Base-by-base conservation (phyloP, 1,140 invertebrate genomes). In the Drosophila tani region DNA sequence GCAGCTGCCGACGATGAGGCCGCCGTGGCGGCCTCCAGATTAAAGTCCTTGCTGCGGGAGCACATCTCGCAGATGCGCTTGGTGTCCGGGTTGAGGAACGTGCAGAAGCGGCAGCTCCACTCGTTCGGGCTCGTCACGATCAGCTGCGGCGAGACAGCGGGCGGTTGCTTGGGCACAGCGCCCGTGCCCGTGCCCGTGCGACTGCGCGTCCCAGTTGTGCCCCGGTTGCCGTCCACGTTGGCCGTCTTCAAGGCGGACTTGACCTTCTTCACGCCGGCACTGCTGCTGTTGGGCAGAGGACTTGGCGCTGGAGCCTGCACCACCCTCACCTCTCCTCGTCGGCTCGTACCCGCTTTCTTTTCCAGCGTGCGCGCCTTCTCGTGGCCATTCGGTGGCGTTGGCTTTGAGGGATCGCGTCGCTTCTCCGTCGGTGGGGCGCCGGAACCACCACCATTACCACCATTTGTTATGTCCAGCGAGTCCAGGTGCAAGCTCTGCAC, bases 21-120 rank as follows among this genome's bases (percentile, higher is more conserved):
- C 29, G 75, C 74, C 45, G 75, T 35, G 14, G 82, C 81, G 24
- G 84, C 87, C 66, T 92, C 85, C 35, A 85, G 58, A 64, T 83
- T 91, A 29, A 91, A 92, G 55, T 93, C 91, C 76, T 92, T 92
- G 55, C 84, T 92, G 79, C 95, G 96, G 24, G 94, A 94, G 83
- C 96, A 97, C 94, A 97, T 97, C 65, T 96, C 95, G 87, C 96
- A 97, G 73, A 96, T 95, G 27, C 95, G 94, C 50, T 88, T 93
- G 0, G 92, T 84, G 6, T 91, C 79, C 4, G 93, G 79, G 91
- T 97, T 97, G 3, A 95, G 91, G 92, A 93, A 97, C 19, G 96
- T 97, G 91, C 96, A 97, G 32, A 94, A 93, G 1, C 93, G 93
- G 91, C 96, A 96, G 64, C 95, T 94, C 96, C 96, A 97, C 35